Percentiles rank a stretch among this genome's conserved stretches.
phyloP scores from a whole-genome alignment of 1,140 invertebrate genomes.

The Zaprionus camerounensis region DNA sequence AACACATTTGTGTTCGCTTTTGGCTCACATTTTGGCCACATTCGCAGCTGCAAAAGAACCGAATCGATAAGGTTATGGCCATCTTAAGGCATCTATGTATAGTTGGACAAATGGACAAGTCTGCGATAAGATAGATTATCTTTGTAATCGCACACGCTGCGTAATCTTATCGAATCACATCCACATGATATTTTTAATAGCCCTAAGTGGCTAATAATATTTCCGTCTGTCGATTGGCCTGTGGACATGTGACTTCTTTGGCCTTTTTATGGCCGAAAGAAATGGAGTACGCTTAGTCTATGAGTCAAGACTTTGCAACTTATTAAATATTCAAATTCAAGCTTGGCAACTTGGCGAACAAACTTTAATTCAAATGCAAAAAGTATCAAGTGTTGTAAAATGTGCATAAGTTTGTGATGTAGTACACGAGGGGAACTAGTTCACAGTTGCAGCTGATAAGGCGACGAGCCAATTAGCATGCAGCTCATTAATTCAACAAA shows the following conservation, averaged over 20 bases:
- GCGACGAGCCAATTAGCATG: constrained; percentile 4
- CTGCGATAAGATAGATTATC: constrained; percentile 39
- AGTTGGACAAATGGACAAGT: neutral
- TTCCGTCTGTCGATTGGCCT: constrained; percentile 35
- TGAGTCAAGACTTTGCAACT: neutral
- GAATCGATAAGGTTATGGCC: neutral
- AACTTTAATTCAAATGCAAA: neutral
- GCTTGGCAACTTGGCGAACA: neutral
- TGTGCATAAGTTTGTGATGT: constrained; percentile 10
- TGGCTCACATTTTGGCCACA: neutral
- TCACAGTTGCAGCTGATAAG: constrained; percentile 22
- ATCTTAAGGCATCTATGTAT: neutral
- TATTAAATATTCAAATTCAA: constrained; percentile 20
- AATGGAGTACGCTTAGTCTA: neutral
- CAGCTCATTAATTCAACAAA: constrained; percentile 20
- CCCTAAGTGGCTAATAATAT: constrained; percentile 31
- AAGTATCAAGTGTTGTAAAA: constrained; percentile 19
- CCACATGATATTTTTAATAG: constrained; percentile 43
- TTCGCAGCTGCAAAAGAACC: neutral
- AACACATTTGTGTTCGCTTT: constrained; percentile 23
- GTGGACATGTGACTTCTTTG: constrained; percentile 56
- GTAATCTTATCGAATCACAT: constrained; percentile 40
- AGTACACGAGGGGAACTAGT: constrained; percentile 13
- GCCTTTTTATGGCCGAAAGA: constrained; percentile 7
- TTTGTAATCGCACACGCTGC: constrained; percentile 6